A percentile compares a stretch with the other conserved stretches of the same genome.
phyloP scores from a whole-genome alignment of 2,113 vertebrate genomes.

The Illadopsis cleaveri region DNA sequence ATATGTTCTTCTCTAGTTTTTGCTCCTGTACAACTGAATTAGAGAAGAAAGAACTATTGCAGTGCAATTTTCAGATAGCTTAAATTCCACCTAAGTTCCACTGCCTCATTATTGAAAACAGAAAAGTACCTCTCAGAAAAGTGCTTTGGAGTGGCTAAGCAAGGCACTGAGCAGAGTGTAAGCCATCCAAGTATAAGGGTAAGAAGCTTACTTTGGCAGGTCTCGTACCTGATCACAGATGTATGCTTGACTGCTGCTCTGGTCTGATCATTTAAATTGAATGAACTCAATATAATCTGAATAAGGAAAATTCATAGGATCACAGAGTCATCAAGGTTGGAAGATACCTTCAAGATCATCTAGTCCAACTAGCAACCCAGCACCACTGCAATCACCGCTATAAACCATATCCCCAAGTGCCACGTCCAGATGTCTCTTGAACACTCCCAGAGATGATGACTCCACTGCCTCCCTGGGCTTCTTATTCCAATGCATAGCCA shows the following conservation, averaged over 20 bases:
- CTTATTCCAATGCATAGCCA: neutral
- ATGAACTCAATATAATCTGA: neutral
- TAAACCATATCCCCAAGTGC: neutral
- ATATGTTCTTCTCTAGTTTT: neutral
- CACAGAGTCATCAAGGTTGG: neutral
- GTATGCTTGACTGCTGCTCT: neutral
- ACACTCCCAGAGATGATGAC: neutral
- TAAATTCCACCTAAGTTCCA: constrained; percentile 32
- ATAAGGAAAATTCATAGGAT: neutral
- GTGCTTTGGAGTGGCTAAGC: neutral
- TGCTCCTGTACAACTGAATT: neutral
- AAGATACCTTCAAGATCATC: neutral
- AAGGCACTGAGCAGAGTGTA: neutral
- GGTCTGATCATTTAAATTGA: neutral
- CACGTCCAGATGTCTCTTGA: neutral
- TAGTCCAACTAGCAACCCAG: neutral
- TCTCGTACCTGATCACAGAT: neutral
- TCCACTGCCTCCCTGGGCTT: neutral
- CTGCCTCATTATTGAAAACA: constrained; percentile 19
- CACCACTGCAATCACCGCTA: neutral
- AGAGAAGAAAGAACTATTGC: neutral
- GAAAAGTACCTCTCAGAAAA: neutral
- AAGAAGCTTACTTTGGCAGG: neutral
- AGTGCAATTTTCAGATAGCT: constrained; percentile 17
- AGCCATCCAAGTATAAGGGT: neutral